These are phyloP conservation scores for Zeus faber DNA, from an alignment of 2,113 vertebrate species.

Conservation along the genomic window DNA sequence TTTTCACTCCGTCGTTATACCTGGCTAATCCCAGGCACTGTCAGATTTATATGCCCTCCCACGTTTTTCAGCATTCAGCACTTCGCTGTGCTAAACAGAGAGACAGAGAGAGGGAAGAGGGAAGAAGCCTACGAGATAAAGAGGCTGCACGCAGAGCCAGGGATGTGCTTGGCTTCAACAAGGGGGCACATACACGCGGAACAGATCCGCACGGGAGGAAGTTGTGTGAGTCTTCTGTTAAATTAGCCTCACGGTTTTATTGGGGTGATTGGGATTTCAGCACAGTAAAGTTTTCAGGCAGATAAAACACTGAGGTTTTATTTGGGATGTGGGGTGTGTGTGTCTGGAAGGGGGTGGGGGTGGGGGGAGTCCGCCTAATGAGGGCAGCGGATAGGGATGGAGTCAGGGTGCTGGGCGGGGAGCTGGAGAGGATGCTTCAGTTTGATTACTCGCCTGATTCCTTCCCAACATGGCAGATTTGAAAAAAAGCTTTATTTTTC, in stretches of 20 bases:
- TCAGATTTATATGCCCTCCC: constrained; percentile 73
- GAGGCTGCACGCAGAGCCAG: constrained; percentile 35
- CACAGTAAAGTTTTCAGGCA: constrained; percentile 64
- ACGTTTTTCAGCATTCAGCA: constrained; percentile 68
- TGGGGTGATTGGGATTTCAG: constrained; percentile 71
- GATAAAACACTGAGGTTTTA: constrained; percentile 55
- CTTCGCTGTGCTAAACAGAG: constrained; percentile 68
- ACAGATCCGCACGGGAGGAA: constrained; percentile 51
- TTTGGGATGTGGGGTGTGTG: constrained; percentile 40
- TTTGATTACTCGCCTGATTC: constrained; percentile 72
- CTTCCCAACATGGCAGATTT: constrained; percentile 44
- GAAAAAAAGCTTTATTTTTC: too few species aligned
- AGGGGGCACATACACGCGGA: constrained; percentile 45
- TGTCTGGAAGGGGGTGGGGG: constrained; percentile 53
- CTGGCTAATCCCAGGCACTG: constrained; percentile 73
- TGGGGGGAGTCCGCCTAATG: neutral
- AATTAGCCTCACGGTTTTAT: constrained; percentile 73
- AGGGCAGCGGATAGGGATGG: constrained; percentile 12
- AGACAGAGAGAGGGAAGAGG: constrained; percentile 54
- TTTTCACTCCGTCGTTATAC: constrained; percentile 52
- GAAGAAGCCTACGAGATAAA: constrained; percentile 62
- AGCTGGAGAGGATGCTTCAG: constrained; percentile 43
- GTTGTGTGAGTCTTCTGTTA: constrained; percentile 63
- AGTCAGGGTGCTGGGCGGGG: constrained; percentile 26
- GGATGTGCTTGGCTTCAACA: constrained; percentile 38